Evolutionary conservation across 1,140 invertebrate species (phyloP), one percentile per base, ranked within the genome.

Genomic region (Cylas formicarius): DNA sequence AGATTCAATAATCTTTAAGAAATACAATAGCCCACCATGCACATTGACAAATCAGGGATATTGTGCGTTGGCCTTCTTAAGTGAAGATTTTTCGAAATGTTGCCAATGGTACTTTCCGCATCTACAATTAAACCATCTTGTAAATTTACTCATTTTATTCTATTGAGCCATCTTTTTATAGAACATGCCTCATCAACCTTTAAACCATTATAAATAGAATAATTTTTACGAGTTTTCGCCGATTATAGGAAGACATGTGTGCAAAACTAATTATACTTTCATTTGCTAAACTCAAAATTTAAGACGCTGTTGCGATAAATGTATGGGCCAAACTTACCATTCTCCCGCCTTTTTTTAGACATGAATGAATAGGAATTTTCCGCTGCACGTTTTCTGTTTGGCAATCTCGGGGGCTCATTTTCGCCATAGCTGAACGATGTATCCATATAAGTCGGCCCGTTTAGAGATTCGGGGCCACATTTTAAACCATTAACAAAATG

Each of bases 1-100:
- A n/a, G n/a, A n/a, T n/a, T n/a, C n/a, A n/a, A n/a, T n/a, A n/a
- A n/a, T n/a, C n/a, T n/a, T n/a, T n/a, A n/a, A n/a, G 70, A 73
- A 52, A 72, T 71, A 65, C 70, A 72, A 64, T 73, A 70, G 57
- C 68, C 70, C 71, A 71, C 72, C 63, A 72, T 68, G 68, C 69
- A 71, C 62, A 70, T 67, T 63, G 71, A 68, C 57, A 72, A 68
- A 61, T 72, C 72, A 58, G 72, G 70, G 58, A 72, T 69, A 67
- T 71, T 71, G 68, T 73, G 72, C 43, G 72, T 73, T 54, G 69
- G 68, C 41, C 50, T 48, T 29, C 48, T 39, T 14, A 48, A 45
- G 14, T 45, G 27, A 10, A 34, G n/a, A 33, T 20, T 33, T 42
- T 34, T 42, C 9, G 9, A 21, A 17, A 36, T n/a, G 9, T 36